Base-by-base conservation (phyloP, 2,888 invertebrate species). In the Cheilosia soror region DNA sequence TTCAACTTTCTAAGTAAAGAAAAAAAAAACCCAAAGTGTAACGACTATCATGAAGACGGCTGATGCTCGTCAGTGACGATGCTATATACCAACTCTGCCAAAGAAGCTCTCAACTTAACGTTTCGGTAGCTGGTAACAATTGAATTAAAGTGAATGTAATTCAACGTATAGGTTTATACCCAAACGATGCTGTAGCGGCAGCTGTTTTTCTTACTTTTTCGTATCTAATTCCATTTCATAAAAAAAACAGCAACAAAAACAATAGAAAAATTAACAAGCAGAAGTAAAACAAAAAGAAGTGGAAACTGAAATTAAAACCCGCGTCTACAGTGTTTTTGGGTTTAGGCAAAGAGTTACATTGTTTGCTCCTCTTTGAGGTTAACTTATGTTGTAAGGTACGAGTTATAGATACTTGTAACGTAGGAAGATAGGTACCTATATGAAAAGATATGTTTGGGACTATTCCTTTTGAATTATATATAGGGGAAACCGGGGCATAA, bases 81-180 rank as follows among this genome's bases (percentile, higher is more conserved):
- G 57, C 33, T 27, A 29, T 27, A 29, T 49, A 60, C 31, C 47
- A 58, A 33, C 71, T 51, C 71, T 60, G 49, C 15, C 58, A 60
- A 29, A 49, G 40, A 40, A 65, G 71, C 82, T 82, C 5, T 13
- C 7, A 40, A 11, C 81, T 65, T 78, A 78, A 77, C 72, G 78
- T 77, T 78, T 82, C 82, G 82, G 82, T 68, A 62, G 66, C 66
- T 68, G 55, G 55, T 63, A 66, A 83, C 78, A 83, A 83, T 83
- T 72, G 72, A 83, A 78, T 78, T 83, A 83, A 83, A 83, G 82
- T 83, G 82, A 83, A 81, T 69, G 81, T 76, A 51, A 81, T 76
- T 69, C 75, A 42, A 62, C 68, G 75, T 75, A 81, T 81, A 75
- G 65, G 69, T 49, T 75, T 81, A n/a, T n/a, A 75, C 81, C 55